A percentile compares a stretch with the other conserved stretches of the same genome.
Evolutionary conservation across 2,888 invertebrate species (phyloP).

Genomic region (Oasisia sp.): DNA sequence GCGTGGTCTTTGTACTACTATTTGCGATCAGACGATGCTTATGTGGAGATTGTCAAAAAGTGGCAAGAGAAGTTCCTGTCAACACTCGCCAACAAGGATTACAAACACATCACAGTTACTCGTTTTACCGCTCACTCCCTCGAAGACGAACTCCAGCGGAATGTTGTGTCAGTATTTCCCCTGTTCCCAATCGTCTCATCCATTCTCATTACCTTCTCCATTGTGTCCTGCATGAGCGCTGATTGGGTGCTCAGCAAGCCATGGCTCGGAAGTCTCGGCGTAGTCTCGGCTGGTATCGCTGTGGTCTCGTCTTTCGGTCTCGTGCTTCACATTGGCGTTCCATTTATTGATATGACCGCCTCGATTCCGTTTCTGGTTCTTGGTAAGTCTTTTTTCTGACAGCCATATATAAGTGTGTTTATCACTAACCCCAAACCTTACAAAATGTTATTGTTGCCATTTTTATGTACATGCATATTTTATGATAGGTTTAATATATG

Average conservation of each 20-base stretch:
- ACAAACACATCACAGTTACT: too few species aligned
- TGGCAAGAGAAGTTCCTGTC: too few species aligned
- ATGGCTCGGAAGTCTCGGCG: neutral
- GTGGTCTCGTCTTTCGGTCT: slow-evolving; percentile 20
- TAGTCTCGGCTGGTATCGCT: slow-evolving; percentile 2
- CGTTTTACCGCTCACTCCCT: too few species aligned
- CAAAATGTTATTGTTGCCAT: neutral
- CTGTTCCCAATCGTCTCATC: neutral
- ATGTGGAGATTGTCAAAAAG: too few species aligned
- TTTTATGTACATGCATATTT: neutral
- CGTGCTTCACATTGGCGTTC: neutral
- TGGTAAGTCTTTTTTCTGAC: slow-evolving; percentile 23
- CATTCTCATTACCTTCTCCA: neutral
- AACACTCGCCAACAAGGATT: too few species aligned
- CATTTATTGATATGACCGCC: neutral
- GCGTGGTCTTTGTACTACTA: too few species aligned
- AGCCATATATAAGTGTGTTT: slow-evolving; percentile 31
- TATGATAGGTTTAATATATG: too few species aligned
- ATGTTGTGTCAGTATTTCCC: too few species aligned
- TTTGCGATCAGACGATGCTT: neutral
- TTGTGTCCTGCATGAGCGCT: too few species aligned
- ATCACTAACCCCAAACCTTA: neutral
- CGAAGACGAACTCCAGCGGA: too few species aligned
- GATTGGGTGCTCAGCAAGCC: too few species aligned
- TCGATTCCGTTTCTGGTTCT: slow-evolving; percentile 7